Base-by-base conservation (phyloP, 2,113 vertebrate species). In the Tragelaphus buxtoni region DNA sequence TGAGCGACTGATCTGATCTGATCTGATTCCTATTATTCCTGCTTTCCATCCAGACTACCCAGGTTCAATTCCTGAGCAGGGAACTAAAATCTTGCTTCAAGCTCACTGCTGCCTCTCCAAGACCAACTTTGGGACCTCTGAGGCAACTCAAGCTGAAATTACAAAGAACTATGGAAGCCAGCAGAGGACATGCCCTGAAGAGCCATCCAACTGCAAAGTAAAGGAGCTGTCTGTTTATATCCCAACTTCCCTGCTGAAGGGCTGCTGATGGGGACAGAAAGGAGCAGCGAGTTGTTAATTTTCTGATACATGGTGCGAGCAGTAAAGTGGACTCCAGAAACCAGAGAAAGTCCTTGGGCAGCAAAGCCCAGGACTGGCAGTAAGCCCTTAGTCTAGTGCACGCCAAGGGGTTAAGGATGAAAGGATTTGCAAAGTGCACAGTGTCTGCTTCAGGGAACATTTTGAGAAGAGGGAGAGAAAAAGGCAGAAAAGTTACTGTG, bases 151-250 rank as follows among this genome's bases (percentile, higher is more conserved):
- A 16, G 16, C 49, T 17, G 65, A 49, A 56, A 55, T 9, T 30
- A 53, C 17, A 2, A 45, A 47, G 76, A 30, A 9, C 32, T 17
- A 14, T 22, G 4, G 26, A 47, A 79, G 39, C 11, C 17, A 7
- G 3, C 0, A 18, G 24, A 10, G 32, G 81, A 13, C 10, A 35
- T 3, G 55, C 16, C 1, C 8, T 4, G 1, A 9, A 79, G 30
- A 84, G 30, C 69, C 20, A 17, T 9, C 2, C 17, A 28, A 10
- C 39, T 39, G 20, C 55, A 26, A 35, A 14, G 39, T 2, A 1
- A 69, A 39, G 74, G n/a, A 60, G 9, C 86, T 69, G 53, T 28
- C 6, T 22, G 3, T 10, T 60, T 56, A 45, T 2, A 22, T 0
- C 14, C 18, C 56, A 30, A 8, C 12, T 35, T 39, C 49, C 11